Base-by-base conservation (phyloP, 2,888 invertebrate species). In the Drosophila testacea region DNA sequence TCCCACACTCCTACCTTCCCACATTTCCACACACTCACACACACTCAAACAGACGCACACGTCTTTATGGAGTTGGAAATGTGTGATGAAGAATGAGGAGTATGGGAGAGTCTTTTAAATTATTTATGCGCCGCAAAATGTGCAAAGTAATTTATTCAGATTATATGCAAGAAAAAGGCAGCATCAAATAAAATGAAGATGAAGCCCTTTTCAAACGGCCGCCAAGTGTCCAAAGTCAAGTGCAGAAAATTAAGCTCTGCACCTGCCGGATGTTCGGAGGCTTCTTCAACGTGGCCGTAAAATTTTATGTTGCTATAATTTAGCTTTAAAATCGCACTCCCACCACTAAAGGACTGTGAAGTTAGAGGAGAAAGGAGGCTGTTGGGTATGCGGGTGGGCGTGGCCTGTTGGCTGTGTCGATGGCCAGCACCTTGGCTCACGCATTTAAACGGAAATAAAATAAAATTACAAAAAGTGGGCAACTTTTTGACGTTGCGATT, bases 391-490 rank as follows among this genome's bases (percentile, higher is more conserved):
- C 22, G 30, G 4, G 7, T 30, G 48, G 9, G 51, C 16, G 36
- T 3, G 47, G 57, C 36, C 11, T 27, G 36, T 22, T 13, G 39
- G n/a, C 22, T 36, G 41, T 38, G 32, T 13, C 56, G 34, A 48
- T 27, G 57, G 55, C 57, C 65, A 63, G 72, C 74, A 67, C 57
- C 68, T 74, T 63, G 68, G 28, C 73, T 47, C 75, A 83, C 83
- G 83, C 83, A 88, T 88, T 83, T 86, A 88, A 86, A 83, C 78
- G 83, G 87, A 83, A 88, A 83, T 83, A 88, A 83, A 83, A 83
- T 86, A 88, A 83, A 88, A 83, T 88, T 86, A 88, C 87, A 88
- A 88, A 88, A 83, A 88, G 89, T 83, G 89, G 81, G 89, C 75
- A 83, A 83, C 87, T 86, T 83, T 83, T 78, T 77, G 89, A 83